Conservation (phyloP, 1,140 invertebrate species). For the Elysia chlorotica region DNA sequence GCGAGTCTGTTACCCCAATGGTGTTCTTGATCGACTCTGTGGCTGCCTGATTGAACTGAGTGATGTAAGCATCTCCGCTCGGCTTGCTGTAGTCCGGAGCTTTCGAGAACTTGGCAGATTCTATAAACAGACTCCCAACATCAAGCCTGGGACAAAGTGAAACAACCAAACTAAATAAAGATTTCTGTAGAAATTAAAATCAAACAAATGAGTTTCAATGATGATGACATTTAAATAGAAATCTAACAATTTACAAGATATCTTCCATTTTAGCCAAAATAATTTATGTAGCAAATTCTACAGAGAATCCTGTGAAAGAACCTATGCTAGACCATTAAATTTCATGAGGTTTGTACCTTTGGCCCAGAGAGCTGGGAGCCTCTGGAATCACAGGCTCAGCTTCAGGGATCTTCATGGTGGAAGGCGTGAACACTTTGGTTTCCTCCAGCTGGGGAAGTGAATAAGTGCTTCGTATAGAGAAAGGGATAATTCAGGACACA, state of each 20-base stretch:
- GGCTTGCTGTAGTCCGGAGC: constrained; percentile 31
- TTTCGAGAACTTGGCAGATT: constrained; percentile 36
- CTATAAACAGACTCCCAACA: constrained; percentile 53
- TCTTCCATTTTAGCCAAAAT: too few species aligned
- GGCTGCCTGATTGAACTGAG: constrained; percentile 66
- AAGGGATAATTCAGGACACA: neutral
- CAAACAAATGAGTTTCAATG: too few species aligned
- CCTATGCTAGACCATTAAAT: too few species aligned
- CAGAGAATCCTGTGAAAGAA: too few species aligned
- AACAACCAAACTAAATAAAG: too few species aligned
- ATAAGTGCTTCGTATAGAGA: neutral
- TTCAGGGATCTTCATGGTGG: constrained; percentile 35
- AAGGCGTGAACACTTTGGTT: constrained; percentile 86
- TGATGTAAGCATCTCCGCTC: constrained; percentile 47
- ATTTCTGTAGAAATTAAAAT: too few species aligned
- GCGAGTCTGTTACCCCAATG: constrained; percentile 67
- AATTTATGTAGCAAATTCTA: too few species aligned
- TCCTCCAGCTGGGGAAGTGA: constrained; percentile 72
- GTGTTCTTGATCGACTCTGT: constrained; percentile 70
- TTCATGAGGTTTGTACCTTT: too few species aligned
- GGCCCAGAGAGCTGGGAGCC: constrained; percentile 35
- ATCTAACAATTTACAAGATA: too few species aligned
- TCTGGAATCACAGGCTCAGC: constrained; percentile 32
- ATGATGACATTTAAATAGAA: too few species aligned
- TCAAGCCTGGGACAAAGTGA: constrained; percentile 45